phyloP scores from a whole-genome alignment of 2,113 vertebrate species.

The Glareola pratincola region DNA sequence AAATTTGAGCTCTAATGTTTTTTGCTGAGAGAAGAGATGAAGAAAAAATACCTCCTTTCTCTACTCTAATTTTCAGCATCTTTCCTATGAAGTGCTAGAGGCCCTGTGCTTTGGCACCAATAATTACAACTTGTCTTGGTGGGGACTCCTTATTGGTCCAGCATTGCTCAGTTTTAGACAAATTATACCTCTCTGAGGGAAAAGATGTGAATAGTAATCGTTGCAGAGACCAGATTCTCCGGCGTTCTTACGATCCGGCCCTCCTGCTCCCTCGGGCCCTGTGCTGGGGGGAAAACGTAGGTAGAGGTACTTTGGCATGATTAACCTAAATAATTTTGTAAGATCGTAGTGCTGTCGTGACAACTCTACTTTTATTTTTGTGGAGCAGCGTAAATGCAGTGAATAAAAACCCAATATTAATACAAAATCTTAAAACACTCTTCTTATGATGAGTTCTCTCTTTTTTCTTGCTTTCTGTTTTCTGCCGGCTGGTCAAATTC shows the following conservation, averaged over 20 bases:
- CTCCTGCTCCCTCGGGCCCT: neutral
- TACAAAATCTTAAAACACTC: neutral
- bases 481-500: neutral
- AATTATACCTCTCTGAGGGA: neutral
- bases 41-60: neutral
- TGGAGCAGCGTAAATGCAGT: neutral
- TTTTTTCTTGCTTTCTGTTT: neutral
- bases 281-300: neutral
- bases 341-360: neutral
- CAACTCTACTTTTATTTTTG: neutral
- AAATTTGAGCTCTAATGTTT: neutral
- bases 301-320: neutral
- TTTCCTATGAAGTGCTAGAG: neutral
- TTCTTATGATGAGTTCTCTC: neutral
- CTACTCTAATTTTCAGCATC: neutral
- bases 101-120: neutral
- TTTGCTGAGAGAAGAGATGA: neutral
- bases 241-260: rapidly evolving
- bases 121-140: neutral
- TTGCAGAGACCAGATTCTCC: neutral
- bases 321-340: neutral
- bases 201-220: neutral
- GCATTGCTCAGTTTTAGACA: neutral
- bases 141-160: neutral
- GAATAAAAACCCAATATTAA: neutral